Conservation (phyloP, 2,113 vertebrate genomes). For the Leucopsar rothschildi region DNA sequence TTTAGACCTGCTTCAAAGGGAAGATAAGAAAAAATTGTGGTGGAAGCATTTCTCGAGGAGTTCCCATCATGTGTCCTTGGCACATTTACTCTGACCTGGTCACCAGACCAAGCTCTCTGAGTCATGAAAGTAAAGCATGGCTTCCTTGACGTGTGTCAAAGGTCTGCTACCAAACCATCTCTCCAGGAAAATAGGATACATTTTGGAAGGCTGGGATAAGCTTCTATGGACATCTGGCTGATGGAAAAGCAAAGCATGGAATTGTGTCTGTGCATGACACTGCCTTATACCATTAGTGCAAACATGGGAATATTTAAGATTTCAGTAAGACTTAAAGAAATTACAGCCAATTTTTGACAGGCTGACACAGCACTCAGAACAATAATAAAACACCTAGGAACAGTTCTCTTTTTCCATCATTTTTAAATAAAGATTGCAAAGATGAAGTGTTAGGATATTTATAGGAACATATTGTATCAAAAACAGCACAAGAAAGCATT, state of each 20-base stretch:
- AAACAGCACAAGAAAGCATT: neutral
- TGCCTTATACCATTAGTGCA: neutral
- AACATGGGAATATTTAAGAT: neutral
- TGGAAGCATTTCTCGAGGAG: neutral
- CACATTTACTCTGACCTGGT: neutral
- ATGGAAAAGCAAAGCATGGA: neutral
- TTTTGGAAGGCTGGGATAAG: neutral
- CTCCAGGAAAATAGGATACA: neutral
- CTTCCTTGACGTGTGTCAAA: neutral
- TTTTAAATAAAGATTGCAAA: neutral
- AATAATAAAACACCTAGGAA: neutral
- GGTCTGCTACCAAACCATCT: neutral
- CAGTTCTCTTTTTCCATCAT: accelerated
- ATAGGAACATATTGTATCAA: neutral
- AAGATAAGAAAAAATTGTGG: neutral
- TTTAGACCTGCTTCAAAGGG: neutral
- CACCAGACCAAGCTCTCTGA: neutral
- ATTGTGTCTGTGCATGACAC: neutral
- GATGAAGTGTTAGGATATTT: neutral
- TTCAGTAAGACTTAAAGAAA: neutral
- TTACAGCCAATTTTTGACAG: neutral
- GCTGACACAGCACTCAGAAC: neutral
- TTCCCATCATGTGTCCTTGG: neutral
- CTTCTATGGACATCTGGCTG: neutral
- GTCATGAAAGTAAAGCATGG: neutral